Conservation (phyloP, 2,797 vertebrate genomes). For the Cynopterus sphinx region DNA sequence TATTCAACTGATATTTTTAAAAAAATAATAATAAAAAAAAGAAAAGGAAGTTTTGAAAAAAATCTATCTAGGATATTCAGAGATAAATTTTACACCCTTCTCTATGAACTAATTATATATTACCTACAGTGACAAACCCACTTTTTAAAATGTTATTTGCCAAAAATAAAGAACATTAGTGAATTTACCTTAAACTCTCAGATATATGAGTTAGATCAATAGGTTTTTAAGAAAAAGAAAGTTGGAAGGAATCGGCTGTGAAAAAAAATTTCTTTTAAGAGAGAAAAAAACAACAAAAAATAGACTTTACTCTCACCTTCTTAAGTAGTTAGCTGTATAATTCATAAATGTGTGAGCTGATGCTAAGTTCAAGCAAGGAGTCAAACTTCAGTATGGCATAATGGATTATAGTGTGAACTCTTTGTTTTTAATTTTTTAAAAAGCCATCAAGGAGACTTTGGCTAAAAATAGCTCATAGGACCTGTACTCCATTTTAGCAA, state of each 20-base stretch:
- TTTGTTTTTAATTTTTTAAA: background rate
- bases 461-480: slow-evolving; percentile 18
- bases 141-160: background rate
- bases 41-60: background rate
- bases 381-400: background rate
- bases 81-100: background rate
- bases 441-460: background rate
- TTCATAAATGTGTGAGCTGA: background rate
- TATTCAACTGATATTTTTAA: background rate
- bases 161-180: background rate
- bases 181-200: background rate
- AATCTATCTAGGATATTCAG: background rate
- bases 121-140: background rate
- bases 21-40: background rate
- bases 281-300: background rate
- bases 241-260: background rate
- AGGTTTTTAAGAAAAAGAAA: background rate
- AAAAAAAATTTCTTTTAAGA: background rate
- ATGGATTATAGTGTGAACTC: background rate
- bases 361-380: background rate
- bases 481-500: slow-evolving; percentile 11
- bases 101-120: background rate
- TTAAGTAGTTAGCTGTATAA: background rate
- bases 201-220: background rate
- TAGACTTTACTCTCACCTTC: background rate